Percentiles rank a stretch among this genome's conserved stretches.
phyloP scores from a whole-genome alignment of 2,797 vertebrate genomes.

The Thamnophis elegans region DNA sequence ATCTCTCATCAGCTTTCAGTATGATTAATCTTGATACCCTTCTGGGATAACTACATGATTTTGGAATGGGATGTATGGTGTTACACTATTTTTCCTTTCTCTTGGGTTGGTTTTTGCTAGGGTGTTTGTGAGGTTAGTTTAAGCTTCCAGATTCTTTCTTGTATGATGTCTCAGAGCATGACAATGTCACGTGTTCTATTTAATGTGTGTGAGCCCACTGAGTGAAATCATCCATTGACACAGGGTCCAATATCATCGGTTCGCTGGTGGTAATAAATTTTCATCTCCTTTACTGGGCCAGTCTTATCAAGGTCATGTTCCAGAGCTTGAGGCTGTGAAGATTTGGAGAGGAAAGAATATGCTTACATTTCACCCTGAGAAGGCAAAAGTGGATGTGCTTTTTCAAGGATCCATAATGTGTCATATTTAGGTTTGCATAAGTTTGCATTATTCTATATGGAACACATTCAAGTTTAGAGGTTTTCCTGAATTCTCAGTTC shows the following conservation, averaged over 20 bases:
- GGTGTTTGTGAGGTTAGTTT: not conserved
- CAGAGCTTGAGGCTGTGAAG: not conserved
- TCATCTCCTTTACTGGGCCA: not conserved
- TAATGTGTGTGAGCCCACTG: not conserved
- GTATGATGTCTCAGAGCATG: not conserved
- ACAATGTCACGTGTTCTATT: not conserved
- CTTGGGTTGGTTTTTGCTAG: not conserved
- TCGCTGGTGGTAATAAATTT: not conserved
- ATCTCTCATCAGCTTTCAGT: not conserved
- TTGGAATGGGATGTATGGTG: not conserved
- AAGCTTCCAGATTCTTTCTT: not conserved
- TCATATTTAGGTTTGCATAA: not conserved
- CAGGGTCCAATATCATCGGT: not conserved
- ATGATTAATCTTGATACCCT: not conserved
- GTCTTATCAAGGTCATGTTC: not conserved
- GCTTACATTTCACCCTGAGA: not conserved
- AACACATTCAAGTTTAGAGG: not conserved
- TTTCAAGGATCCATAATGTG: not conserved
- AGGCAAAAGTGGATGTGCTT: not conserved
- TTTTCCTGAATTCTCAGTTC: not conserved
- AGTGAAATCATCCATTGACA: not conserved
- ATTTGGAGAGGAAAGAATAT: not conserved
- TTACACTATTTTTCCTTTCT: not conserved
- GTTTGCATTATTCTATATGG: not conserved
- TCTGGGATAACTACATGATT: not conserved